A percentile compares a stretch with the other conserved stretches of the same genome.
These are phyloP conservation scores for Torymus auratus DNA, from an alignment of 2,888 invertebrate species.

Conservation along the genomic window DNA sequence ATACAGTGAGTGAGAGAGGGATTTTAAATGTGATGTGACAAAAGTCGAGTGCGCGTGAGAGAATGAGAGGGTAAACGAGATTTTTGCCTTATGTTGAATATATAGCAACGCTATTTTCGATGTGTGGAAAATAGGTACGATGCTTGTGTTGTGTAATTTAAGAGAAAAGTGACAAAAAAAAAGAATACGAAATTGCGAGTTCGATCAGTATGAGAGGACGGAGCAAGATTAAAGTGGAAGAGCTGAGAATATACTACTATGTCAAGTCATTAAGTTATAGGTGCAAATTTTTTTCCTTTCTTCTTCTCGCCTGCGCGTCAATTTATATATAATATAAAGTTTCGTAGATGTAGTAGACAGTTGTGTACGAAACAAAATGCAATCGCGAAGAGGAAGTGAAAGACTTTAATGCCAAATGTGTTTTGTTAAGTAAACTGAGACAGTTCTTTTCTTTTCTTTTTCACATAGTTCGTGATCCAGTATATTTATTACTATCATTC, in stretches of 20 bases:
- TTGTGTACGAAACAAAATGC: constrained; percentile 12
- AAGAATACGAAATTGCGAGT: constrained; percentile 1
- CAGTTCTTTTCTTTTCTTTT: constrained; percentile 20
- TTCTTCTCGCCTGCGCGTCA: constrained; percentile 37
- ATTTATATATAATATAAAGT: constrained; percentile 8
- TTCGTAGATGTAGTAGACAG: too few species aligned
- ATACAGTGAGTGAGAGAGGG: background rate
- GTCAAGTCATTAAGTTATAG: constrained; percentile 50
- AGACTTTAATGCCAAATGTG: constrained; percentile 52
- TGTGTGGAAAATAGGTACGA: constrained; percentile 52
- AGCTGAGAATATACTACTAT: background rate
- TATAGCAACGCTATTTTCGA: constrained; percentile 50
- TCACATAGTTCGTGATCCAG: constrained; percentile 15
- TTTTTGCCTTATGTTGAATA: constrained; percentile 51
- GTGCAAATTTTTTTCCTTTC: constrained; percentile 39
- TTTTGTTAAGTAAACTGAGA: constrained; percentile 43
- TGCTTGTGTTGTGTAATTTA: constrained; percentile 51
- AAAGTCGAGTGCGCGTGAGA: constrained; percentile 16
- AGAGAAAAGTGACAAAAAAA: constrained; percentile 17
- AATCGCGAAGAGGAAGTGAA: constrained; percentile 16
- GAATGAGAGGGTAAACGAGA: constrained; percentile 20
- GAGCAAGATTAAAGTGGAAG: constrained; percentile 10
- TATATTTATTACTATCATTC: constrained; percentile 34
- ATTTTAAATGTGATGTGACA: constrained; percentile 8
- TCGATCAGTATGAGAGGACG: constrained; percentile 1